phyloP scores from a whole-genome alignment of 1,140 invertebrate genomes.

The Atta cephalotes region DNA sequence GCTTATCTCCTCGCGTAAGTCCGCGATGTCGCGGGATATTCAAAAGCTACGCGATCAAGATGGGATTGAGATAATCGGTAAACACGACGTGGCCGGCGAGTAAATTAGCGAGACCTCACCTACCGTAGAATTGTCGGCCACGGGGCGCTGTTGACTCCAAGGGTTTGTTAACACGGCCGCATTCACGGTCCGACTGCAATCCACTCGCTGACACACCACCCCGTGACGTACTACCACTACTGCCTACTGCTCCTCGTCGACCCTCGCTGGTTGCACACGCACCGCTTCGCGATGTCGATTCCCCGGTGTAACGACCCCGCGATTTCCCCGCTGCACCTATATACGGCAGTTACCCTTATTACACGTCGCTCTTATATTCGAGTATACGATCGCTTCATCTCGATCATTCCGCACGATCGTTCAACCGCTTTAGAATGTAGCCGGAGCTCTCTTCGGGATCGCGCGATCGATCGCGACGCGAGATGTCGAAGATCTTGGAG shows the following conservation, averaged over 20 bases:
- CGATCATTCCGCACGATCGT: slow-evolving; percentile 19
- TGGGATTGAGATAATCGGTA: background rate
- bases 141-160: slow-evolving; percentile 19
- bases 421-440: background rate
- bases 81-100: background rate
- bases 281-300: background rate
- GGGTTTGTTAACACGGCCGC: slow-evolving; percentile 49
- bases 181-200: slow-evolving; percentile 34
- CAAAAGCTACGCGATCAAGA: background rate
- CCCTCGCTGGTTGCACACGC: slow-evolving; percentile 30
- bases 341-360: background rate
- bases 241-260: slow-evolving; percentile 3
- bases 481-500: background rate
- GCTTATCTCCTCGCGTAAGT: background rate
- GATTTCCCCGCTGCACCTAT: background rate
- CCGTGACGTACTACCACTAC: slow-evolving; percentile 4
- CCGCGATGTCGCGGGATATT: slow-evolving; percentile 16
- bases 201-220: slow-evolving; percentile 32
- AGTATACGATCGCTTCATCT: background rate
- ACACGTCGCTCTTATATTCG: background rate
- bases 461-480: slow-evolving; percentile 4
- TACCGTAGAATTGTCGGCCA: slow-evolving; percentile 10
- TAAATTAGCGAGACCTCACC: background rate
- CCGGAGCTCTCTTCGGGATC: background rate
- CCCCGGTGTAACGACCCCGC: slow-evolving; percentile 41